Percentiles rank a stretch among this genome's conserved stretches.
Conservation (phyloP, 2,113 vertebrate species). For the Holacanthus passer region DNA sequence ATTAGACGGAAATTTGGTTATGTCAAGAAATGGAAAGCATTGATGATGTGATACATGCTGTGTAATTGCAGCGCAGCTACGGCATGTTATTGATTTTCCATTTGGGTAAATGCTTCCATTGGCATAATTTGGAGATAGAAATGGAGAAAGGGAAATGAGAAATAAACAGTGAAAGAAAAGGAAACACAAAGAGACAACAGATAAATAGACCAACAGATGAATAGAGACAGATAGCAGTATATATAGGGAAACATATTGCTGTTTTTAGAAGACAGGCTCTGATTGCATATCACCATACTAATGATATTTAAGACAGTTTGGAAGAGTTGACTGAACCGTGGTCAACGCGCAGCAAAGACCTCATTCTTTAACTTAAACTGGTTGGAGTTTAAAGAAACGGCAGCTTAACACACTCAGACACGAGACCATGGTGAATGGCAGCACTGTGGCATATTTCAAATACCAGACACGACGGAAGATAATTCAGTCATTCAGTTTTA, state of each 20-base stretch:
- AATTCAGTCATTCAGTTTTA: slow-evolving; percentile 1
- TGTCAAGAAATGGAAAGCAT: slow-evolving; percentile 31
- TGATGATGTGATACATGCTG: slow-evolving; percentile 10
- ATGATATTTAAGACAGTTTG: slow-evolving; percentile 10
- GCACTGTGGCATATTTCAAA: slow-evolving; percentile 17
- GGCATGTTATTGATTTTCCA: slow-evolving; percentile 21
- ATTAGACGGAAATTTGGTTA: slow-evolving; percentile 12
- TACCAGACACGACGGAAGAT: slow-evolving; percentile 7
- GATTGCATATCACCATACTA: slow-evolving; percentile 17
- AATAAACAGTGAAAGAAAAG: slow-evolving; percentile 34
- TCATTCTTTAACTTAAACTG: slow-evolving; percentile 29
- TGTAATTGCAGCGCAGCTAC: neutral
- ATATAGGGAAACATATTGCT: slow-evolving; percentile 13
- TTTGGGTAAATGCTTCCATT: slow-evolving; percentile 14
- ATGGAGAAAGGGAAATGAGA: slow-evolving; percentile 13
- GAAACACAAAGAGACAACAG: slow-evolving; percentile 40
- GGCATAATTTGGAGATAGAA: slow-evolving; percentile 8
- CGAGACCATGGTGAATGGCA: neutral
- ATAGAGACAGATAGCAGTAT: slow-evolving; percentile 45
- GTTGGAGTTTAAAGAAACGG: slow-evolving; percentile 23
- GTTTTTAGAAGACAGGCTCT: slow-evolving; percentile 23
- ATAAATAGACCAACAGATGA: slow-evolving; percentile 57
- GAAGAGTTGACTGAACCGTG: neutral
- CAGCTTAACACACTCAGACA: slow-evolving; percentile 20
- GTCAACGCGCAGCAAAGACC: neutral